Percentiles rank a stretch among this genome's conserved stretches.
phyloP scores from a whole-genome alignment of 2,888 invertebrate genomes.

The Emmelina monodactyla region DNA sequence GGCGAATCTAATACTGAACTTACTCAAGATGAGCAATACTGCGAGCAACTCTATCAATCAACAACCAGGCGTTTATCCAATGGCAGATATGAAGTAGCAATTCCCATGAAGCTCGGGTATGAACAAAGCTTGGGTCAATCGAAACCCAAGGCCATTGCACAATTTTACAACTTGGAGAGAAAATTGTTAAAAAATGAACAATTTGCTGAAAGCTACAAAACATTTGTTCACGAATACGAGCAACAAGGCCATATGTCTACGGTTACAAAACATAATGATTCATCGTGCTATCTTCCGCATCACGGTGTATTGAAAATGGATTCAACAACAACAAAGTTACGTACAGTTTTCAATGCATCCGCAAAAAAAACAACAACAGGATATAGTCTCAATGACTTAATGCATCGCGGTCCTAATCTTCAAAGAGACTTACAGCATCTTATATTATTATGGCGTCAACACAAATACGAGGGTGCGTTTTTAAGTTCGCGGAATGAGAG shows the following conservation, averaged over 20 bases:
- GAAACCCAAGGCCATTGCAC: conserved; percentile 1
- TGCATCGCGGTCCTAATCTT: conserved; percentile 12
- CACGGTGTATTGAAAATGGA: conserved; percentile 9
- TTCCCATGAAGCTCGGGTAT: conserved; percentile 3
- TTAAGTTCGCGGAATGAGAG: no score
- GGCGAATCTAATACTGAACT: neutral
- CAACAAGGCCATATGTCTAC: conserved; percentile 3
- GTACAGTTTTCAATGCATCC: conserved; percentile 15
- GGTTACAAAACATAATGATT: neutral
- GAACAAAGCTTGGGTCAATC: conserved; percentile 1
- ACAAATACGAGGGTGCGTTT: no score
- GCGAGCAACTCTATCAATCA: conserved; percentile 2
- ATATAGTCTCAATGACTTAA: conserved; percentile 13
- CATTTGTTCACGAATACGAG: conserved; percentile 7
- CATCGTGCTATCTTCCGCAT: conserved; percentile 7
- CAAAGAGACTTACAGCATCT: conserved; percentile 8
- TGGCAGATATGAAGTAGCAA: conserved; percentile 4
- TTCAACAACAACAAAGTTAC: conserved; percentile 11
- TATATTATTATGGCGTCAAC: conserved; percentile 7
- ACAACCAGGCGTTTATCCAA: conserved; percentile 2
- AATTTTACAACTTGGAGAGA: conserved; percentile 5
- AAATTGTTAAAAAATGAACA: conserved; percentile 1
- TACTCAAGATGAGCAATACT: conserved; percentile 1
- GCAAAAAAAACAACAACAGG: conserved; percentile 12
- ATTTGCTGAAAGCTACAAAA: conserved; percentile 1